A percentile compares a stretch with the other conserved stretches of the same genome.
Evolutionary conservation across 2,797 vertebrate genomes (phyloP).

Genomic region (Malacoraja senta): DNA sequence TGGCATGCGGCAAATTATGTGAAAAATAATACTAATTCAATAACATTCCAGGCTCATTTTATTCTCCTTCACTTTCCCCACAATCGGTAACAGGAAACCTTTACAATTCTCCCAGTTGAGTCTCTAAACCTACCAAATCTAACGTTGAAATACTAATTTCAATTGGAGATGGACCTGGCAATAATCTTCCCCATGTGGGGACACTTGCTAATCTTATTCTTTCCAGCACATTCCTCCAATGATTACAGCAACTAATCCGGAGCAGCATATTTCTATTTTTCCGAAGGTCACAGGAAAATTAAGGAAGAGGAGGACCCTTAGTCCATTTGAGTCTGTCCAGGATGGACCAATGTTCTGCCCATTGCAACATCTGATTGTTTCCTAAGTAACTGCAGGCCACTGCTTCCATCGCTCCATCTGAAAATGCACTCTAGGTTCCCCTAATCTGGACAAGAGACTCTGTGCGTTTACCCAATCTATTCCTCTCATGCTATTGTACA

Average conservation of each 20-base stretch:
- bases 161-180: not conserved
- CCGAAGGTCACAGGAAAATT: not conserved
- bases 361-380: not conserved
- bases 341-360: not conserved
- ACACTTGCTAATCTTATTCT: slow-evolving; percentile 3
- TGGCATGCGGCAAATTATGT: not conserved
- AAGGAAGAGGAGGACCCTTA: not conserved
- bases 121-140: not conserved
- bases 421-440: not conserved
- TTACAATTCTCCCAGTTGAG: not conserved
- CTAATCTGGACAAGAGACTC: too few relatives aligned
- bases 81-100: not conserved
- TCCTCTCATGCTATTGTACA: too few relatives aligned
- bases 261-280: not conserved
- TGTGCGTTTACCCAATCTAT: too few relatives aligned
- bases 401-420: not conserved
- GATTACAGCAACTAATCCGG: not conserved
- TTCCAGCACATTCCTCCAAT: not conserved
- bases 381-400: not conserved
- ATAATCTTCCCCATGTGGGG: not conserved
- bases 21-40: not conserved
- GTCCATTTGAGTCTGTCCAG: not conserved
- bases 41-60: not conserved
- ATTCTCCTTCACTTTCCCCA: not conserved
- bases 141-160: not conserved